These are phyloP conservation scores for Baronia brevicornis DNA, from an alignment of 2,888 invertebrate species.

Conservation along the genomic window DNA sequence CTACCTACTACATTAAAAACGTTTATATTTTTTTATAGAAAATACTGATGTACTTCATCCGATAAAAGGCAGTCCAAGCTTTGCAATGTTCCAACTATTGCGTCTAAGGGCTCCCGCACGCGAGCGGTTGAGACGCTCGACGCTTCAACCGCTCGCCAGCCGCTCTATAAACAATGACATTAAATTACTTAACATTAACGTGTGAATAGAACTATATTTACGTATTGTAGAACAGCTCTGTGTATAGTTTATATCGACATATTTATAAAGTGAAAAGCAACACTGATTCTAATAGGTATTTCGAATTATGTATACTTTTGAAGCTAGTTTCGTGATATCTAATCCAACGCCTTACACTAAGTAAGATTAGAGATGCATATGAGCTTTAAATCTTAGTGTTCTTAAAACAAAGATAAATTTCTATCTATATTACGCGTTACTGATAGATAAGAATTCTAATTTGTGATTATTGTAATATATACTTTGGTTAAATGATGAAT, in stretches of 20 bases:
- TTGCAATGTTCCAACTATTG: constrained; percentile 50
- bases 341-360: constrained; percentile 54
- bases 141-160: constrained; percentile 18
- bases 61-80: constrained; percentile 62
- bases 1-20: constrained; percentile 61
- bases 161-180: constrained; percentile 41
- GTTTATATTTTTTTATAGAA: constrained; percentile 66
- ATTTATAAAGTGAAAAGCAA: constrained; percentile 58
- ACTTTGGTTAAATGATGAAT: constrained; percentile 5
- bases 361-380: constrained; percentile 23
- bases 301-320: constrained; percentile 52
- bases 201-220: constrained; percentile 67
- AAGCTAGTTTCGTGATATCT: constrained; percentile 69
- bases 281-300: constrained; percentile 61
- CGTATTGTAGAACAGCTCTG: constrained; percentile 69
- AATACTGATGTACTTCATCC: constrained; percentile 62
- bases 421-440: constrained; percentile 9
- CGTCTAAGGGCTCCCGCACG: constrained; percentile 27
- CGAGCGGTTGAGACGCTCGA: constrained; percentile 16
- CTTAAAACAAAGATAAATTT: background rate
- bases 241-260: constrained; percentile 47
- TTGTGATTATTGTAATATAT: no score
- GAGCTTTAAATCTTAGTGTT: constrained; percentile 1
- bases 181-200: constrained; percentile 58
- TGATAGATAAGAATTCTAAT: no score